Percentiles rank a stretch among this genome's conserved stretches.
Evolutionary conservation across 92 coral and sea anemone genomes (phyloP).

Genomic region (Epizoanthus scotinus): DNA sequence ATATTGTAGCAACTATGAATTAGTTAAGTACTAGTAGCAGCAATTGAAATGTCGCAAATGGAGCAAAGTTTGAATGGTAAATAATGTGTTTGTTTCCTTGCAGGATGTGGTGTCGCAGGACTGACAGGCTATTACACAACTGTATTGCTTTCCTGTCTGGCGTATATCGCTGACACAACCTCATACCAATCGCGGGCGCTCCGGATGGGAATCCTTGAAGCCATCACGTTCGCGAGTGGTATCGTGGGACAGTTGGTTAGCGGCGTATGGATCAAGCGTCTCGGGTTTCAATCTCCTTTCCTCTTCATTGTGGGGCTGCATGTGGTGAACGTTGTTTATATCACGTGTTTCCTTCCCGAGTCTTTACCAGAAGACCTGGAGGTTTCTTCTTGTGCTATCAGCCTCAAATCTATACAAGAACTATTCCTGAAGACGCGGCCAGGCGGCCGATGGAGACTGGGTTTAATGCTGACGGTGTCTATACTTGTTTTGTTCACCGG

Average conservation of each 20-base stretch:
- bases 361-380: constrained; percentile 35
- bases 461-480: constrained; percentile 34
- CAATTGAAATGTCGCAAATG: neutral
- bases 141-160: constrained; percentile 46
- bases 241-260: constrained; percentile 48
- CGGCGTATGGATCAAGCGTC: constrained; percentile 53
- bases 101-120: constrained; percentile 57
- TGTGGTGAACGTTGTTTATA: constrained; percentile 34
- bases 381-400: constrained; percentile 4
- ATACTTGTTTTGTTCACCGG: constrained; percentile 43
- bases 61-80: neutral
- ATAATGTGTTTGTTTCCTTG: neutral
- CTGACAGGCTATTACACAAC: constrained; percentile 54
- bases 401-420: constrained; percentile 23
- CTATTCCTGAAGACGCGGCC: constrained; percentile 39
- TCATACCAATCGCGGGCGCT: constrained; percentile 39
- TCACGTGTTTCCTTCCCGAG: constrained; percentile 47
- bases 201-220: constrained; percentile 51
- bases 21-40: neutral
- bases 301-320: constrained; percentile 42
- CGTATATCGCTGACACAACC: constrained; percentile 60
- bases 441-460: constrained; percentile 51
- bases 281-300: constrained; percentile 54
- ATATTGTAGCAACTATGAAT: neutral
- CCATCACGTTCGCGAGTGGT: constrained; percentile 56